Conservation (phyloP, 2,113 vertebrate species). For the Smithornis capensis region DNA sequence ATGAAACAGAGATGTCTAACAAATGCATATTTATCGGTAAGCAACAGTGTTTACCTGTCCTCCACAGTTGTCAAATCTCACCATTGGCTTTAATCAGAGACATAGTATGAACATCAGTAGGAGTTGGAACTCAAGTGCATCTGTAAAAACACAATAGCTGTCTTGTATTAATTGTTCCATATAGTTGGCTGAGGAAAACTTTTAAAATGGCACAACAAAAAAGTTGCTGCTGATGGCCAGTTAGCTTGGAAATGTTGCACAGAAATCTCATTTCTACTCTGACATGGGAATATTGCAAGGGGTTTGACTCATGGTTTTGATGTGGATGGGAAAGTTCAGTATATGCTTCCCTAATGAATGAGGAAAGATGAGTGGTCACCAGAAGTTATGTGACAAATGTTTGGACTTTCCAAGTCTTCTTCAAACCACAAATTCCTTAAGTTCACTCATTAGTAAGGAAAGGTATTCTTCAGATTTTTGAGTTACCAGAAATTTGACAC, state of each 20-base stretch:
- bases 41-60: neutral
- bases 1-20: neutral
- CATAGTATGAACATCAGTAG: neutral
- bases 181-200: neutral
- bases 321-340: neutral
- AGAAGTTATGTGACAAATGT: neutral
- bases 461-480: neutral
- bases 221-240: neutral
- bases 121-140: neutral
- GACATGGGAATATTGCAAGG: neutral
- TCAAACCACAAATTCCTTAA: neutral
- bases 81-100: neutral
- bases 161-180: neutral
- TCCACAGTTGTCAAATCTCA: neutral
- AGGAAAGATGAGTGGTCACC: neutral
- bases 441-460: neutral
- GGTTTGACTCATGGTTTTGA: neutral
- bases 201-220: neutral
- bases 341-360: neutral
- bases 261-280: neutral
- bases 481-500: neutral
- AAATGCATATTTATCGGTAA: neutral
- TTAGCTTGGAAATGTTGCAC: neutral
- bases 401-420: neutral
- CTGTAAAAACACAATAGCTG: neutral